Conservation (phyloP, 2,113 vertebrate genomes). For the Centropristis striata region DNA sequence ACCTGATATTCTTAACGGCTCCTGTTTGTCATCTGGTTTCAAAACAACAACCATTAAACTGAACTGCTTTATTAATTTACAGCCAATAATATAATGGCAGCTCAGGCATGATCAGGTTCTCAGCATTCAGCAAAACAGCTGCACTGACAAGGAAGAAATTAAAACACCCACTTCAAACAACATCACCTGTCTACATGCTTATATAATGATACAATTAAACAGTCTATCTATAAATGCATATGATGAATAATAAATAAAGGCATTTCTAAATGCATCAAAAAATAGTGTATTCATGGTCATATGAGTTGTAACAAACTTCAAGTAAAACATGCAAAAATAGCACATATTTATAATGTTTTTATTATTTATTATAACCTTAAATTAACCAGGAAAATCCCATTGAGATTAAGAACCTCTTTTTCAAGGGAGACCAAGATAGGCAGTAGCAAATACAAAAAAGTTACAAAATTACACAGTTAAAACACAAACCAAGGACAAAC, state of each 20-base stretch:
- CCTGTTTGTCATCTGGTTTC: neutral
- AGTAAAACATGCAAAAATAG: too few species aligned
- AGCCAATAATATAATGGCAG: neutral
- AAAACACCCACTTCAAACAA: neutral
- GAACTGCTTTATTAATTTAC: neutral
- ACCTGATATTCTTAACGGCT: neutral
- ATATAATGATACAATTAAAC: neutral
- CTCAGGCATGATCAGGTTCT: neutral
- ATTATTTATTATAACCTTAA: too few species aligned
- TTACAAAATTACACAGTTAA: too few species aligned
- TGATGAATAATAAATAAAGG: neutral
- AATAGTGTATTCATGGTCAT: too few species aligned
- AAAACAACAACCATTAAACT: conserved; percentile 25
- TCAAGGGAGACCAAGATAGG: too few species aligned
- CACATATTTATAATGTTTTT: too few species aligned
- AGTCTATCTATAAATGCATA: too few species aligned
- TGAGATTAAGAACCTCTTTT: too few species aligned
- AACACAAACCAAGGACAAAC: too few species aligned
- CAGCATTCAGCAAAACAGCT: conserved; percentile 8
- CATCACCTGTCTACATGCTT: neutral
- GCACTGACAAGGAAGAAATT: neutral
- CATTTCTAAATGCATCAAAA: neutral
- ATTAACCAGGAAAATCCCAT: too few species aligned
- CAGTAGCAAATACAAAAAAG: too few species aligned
- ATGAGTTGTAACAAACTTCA: too few species aligned